Evolutionary conservation across 1,140 invertebrate genomes (phyloP), one percentile per base, ranked within the genome.

Genomic region (Aphaenogaster rudis): DNA sequence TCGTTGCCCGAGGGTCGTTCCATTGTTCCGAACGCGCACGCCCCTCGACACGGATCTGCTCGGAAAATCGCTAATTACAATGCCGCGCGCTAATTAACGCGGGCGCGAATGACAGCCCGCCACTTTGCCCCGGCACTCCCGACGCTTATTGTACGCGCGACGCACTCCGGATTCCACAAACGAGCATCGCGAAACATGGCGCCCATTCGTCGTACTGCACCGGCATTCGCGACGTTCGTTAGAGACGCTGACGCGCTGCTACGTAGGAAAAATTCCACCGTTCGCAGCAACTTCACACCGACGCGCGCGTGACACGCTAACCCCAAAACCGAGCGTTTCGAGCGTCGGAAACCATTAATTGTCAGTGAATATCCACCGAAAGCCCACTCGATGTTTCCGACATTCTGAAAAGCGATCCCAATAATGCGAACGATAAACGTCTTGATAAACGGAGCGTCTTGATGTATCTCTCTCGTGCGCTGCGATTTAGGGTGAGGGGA

Each of bases 11-110:
- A 1, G 2, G 7, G 8, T 15, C 11, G 15, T 3, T 78, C 39
- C 42, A 33, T n/a, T 13, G 8, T 36, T 63, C 5, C 4, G 13
- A 33, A 17, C n/a, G 39, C 9, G 17, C 57, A 15, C 21, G 42
- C 15, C 21, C 15, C 50, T 17, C 33, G 42, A 33, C 8, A 45
- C 15, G 15, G 42, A 45, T 63, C 4, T 13, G 21, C 21, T 7
- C 5, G 33, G n/a, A 45, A 78, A 36, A 78, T 33, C 33, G 6
- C 39, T 78, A 64, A 78, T 78, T 61, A 64, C 39, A 42, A 78
- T 11, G 59, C 57, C 39, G 39, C 17, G 17, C 54, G 39, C 42
- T 78, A 63, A 78, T 78, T 78, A 78, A 78, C 42, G 74, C 13
- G 13, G 64, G 15, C 15, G 36, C 74, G 15, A 78, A 63, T 48